Evolutionary conservation across 2,888 invertebrate genomes (phyloP).

Genomic region (Ctena decussata): DNA sequence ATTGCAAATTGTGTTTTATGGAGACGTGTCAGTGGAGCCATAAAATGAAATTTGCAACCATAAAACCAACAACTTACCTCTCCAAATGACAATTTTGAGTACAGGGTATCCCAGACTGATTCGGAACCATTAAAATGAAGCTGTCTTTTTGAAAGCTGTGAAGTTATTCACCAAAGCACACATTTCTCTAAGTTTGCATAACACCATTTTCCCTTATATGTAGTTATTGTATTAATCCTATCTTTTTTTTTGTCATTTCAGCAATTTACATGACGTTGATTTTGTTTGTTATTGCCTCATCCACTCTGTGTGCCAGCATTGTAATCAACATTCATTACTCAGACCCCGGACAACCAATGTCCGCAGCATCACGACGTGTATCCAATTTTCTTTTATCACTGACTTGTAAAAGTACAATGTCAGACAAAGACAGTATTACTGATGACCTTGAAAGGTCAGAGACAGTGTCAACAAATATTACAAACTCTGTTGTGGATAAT

Average conservation of each 20-base stretch:
- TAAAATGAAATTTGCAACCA: too few species aligned
- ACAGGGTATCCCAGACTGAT: too few species aligned
- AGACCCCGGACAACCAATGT: constrained; percentile 11
- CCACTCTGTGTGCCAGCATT: constrained; percentile 8
- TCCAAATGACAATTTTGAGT: too few species aligned
- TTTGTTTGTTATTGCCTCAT: background rate
- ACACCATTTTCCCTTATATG: too few species aligned
- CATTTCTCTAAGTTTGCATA: too few species aligned
- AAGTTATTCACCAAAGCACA: too few species aligned
- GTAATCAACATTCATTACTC: background rate
- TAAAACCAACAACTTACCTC: too few species aligned
- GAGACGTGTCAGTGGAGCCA: too few species aligned
- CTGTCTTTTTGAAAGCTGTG: too few species aligned
- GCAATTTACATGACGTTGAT: constrained; percentile 23
- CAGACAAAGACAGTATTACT: background rate
- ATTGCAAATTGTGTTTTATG: too few species aligned
- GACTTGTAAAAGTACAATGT: background rate
- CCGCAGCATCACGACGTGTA: background rate
- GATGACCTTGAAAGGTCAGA: constrained; percentile 1
- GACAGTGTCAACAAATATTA: background rate
- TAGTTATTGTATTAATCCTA: too few species aligned
- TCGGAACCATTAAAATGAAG: too few species aligned
- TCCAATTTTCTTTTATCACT: background rate
- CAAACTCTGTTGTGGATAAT: background rate
- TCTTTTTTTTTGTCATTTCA: constrained; percentile 23